These are phyloP conservation scores for Aptenodytes forsteri DNA, from an alignment of 2,113 vertebrate species.

Conservation along the genomic window DNA sequence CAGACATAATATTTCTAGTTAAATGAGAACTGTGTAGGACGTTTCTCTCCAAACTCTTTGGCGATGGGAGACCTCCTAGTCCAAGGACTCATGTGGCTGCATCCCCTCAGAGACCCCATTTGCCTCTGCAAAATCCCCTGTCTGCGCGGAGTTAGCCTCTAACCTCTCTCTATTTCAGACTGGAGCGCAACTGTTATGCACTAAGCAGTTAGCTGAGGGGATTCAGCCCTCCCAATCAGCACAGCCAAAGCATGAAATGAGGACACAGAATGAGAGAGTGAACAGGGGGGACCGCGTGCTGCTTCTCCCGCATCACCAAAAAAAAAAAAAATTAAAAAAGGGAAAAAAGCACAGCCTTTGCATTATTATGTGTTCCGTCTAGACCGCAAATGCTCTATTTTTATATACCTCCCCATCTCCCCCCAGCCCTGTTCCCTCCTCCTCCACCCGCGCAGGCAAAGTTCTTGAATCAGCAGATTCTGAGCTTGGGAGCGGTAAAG, in stretches of 20 bases:
- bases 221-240: slow-evolving; percentile 77
- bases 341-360: slow-evolving; percentile 58
- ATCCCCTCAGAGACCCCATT: slow-evolving; percentile 52
- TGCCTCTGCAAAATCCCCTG: slow-evolving; percentile 67
- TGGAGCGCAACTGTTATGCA: slow-evolving; percentile 65
- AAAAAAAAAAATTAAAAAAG: background rate
- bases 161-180: slow-evolving; percentile 64
- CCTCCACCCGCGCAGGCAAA: slow-evolving; percentile 70
- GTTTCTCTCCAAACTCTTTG: background rate
- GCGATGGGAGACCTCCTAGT: slow-evolving; percentile 7
- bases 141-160: slow-evolving; percentile 59
- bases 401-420: slow-evolving; percentile 67
- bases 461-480: slow-evolving; percentile 85
- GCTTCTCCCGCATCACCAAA: background rate
- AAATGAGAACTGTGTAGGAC: background rate
- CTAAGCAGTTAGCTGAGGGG: slow-evolving; percentile 73
- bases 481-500: slow-evolving; percentile 77
- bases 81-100: background rate
- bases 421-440: slow-evolving; percentile 57
- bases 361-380: slow-evolving; percentile 70
- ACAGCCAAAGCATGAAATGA: slow-evolving; percentile 81
- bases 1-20: background rate
- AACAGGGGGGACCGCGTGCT: background rate
- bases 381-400: slow-evolving; percentile 57
- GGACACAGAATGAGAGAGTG: slow-evolving; percentile 51